These are phyloP conservation scores for Mythimna ferrago DNA, from an alignment of 2,888 invertebrate species.

Conservation along the genomic window DNA sequence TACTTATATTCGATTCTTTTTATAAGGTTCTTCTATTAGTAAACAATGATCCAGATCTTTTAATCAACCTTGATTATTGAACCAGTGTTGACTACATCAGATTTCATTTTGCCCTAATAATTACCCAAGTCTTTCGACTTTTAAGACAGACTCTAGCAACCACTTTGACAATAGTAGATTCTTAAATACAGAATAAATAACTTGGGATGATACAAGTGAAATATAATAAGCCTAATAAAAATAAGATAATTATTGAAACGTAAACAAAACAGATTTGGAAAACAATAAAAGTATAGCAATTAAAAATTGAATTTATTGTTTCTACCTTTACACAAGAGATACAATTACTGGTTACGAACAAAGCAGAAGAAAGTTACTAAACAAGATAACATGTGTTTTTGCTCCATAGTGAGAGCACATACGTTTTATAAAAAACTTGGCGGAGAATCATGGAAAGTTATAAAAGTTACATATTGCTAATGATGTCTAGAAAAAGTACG, in stretches of 20 bases:
- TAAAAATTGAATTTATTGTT: constrained; percentile 24
- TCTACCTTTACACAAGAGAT: constrained; percentile 35
- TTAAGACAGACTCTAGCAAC: too few species aligned
- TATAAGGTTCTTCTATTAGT: too few species aligned
- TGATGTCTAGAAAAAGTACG: constrained; percentile 48
- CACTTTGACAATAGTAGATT: not conserved
- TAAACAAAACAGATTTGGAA: not conserved
- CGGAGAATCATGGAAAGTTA: constrained; percentile 54
- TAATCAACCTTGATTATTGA: too few species aligned
- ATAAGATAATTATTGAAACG: not conserved
- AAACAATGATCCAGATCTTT: too few species aligned
- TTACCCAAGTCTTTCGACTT: too few species aligned
- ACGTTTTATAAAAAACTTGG: constrained; percentile 46
- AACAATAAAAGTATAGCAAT: constrained; percentile 13
- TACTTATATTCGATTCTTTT: too few species aligned
- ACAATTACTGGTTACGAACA: constrained; percentile 50
- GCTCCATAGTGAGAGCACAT: constrained; percentile 53
- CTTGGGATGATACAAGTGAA: not conserved
- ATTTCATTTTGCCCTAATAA: too few species aligned
- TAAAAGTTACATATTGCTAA: constrained; percentile 46
- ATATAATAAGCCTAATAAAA: not conserved
- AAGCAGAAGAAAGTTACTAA: constrained; percentile 59
- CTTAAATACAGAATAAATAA: not conserved
- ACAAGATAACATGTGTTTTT: constrained; percentile 51
- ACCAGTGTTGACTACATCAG: too few species aligned